These are phyloP conservation scores for Laticauda colubrina DNA, from an alignment of 2,113 vertebrate species.

Conservation along the genomic window DNA sequence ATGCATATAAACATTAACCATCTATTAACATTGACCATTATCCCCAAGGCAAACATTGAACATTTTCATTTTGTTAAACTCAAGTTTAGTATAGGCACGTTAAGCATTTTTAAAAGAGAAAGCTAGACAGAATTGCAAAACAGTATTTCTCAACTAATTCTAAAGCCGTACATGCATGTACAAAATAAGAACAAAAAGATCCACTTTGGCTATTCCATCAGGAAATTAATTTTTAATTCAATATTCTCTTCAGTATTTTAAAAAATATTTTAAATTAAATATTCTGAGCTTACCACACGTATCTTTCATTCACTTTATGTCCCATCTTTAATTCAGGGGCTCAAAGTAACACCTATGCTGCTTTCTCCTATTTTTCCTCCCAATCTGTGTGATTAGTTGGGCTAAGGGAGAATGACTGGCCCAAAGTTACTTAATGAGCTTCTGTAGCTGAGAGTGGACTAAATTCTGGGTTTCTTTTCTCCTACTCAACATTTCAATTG, in stretches of 20 bases:
- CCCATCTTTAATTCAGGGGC: background rate
- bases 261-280: background rate
- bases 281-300: background rate
- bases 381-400: background rate
- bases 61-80: background rate
- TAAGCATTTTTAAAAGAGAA: background rate
- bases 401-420: background rate
- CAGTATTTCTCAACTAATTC: background rate
- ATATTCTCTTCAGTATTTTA: background rate
- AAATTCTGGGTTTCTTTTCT: background rate
- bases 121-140: background rate
- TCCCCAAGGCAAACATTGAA: background rate
- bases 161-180: background rate
- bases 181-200: background rate
- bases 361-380: background rate
- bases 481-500: background rate
- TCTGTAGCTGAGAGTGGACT: background rate
- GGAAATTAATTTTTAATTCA: background rate
- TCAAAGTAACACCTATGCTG: background rate
- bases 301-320: background rate
- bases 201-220: background rate
- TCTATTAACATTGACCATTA: background rate
- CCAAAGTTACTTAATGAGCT: background rate
- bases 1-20: background rate
- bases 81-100: background rate